Conservation (phyloP, 1,140 invertebrate genomes). For the Lepidotrigona ventralis region DNA sequence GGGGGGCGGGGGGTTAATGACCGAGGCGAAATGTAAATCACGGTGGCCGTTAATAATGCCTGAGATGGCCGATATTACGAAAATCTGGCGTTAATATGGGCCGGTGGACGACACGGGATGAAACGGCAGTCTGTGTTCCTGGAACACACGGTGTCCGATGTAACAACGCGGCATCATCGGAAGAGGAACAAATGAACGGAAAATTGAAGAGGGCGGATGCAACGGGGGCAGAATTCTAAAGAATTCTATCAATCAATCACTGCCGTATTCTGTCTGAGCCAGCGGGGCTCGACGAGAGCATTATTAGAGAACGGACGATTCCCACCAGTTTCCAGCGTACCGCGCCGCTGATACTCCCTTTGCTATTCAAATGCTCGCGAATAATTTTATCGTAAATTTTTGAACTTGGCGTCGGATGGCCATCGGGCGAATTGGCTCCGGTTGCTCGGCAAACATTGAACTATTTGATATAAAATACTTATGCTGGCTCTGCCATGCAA, state of each 20-base stretch:
- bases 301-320: slow-evolving; percentile 40
- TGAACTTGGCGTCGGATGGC: slow-evolving; percentile 65
- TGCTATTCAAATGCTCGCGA: slow-evolving; percentile 62
- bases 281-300: slow-evolving; percentile 17
- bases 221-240: slow-evolving; percentile 25
- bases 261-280: slow-evolving; percentile 9
- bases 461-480: slow-evolving; percentile 72
- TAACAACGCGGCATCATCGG: slow-evolving; percentile 3
- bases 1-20: too few relatives aligned
- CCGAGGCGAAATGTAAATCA: not conserved
- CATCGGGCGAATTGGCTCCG: slow-evolving; percentile 71
- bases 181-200: slow-evolving; percentile 6
- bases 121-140: not conserved
- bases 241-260: slow-evolving; percentile 43
- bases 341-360: slow-evolving; percentile 36
- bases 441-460: slow-evolving; percentile 69
- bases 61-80: not conserved
- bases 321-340: not conserved
- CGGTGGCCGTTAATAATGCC: not conserved
- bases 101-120: not conserved
- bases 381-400: slow-evolving; percentile 73
- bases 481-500: slow-evolving; percentile 67
- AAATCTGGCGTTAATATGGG: not conserved
- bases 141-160: not conserved
- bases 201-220: slow-evolving; percentile 15